A percentile compares a stretch with the other conserved stretches of the same genome.
Conservation (phyloP, 2,797 vertebrate species). For the Hyperoplus lanceolatus region DNA sequence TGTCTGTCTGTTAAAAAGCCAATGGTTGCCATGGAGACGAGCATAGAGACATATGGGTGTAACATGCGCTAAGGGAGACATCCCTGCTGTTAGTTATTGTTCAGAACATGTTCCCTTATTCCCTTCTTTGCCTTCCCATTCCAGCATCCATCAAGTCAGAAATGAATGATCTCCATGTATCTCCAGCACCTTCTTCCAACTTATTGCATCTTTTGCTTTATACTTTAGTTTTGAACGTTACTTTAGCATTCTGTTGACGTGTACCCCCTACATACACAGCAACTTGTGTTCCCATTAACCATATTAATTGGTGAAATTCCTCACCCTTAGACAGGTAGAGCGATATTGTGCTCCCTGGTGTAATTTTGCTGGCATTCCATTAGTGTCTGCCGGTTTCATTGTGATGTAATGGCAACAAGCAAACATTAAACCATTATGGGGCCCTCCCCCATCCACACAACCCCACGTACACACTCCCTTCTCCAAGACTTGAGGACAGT, state of each 20-base stretch:
- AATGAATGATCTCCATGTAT: conserved; percentile 48
- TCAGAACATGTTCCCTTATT: conserved; percentile 46
- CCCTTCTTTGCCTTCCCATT: conserved; percentile 31
- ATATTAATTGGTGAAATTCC: conserved; percentile 76
- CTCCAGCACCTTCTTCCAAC: conserved; percentile 12
- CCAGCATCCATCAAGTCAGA: conserved; percentile 21
- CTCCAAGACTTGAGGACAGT: conserved; percentile 14
- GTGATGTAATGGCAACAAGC: conserved; percentile 48
- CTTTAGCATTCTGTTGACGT: conserved; percentile 48
- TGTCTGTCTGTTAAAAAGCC: conserved; percentile 59
- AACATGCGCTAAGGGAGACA: conserved; percentile 66
- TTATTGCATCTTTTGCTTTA: conserved; percentile 29
- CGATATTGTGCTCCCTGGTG: conserved; percentile 48
- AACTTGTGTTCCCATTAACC: conserved; percentile 59
- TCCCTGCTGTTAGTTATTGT: conserved; percentile 66
- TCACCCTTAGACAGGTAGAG: conserved; percentile 63
- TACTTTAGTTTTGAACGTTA: conserved; percentile 7
- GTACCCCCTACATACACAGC: conserved; percentile 6
- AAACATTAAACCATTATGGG: conserved; percentile 56
- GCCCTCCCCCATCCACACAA: neutral
- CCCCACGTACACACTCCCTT: neutral
- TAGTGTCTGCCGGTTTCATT: conserved; percentile 68
- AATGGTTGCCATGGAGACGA: conserved; percentile 82
- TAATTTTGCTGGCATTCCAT: conserved; percentile 70
- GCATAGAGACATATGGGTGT: conserved; percentile 65